Evolutionary conservation across 2,888 invertebrate genomes (phyloP), one percentile per base, ranked within the genome.

Genomic region (Myopa tessellatipennis): DNA sequence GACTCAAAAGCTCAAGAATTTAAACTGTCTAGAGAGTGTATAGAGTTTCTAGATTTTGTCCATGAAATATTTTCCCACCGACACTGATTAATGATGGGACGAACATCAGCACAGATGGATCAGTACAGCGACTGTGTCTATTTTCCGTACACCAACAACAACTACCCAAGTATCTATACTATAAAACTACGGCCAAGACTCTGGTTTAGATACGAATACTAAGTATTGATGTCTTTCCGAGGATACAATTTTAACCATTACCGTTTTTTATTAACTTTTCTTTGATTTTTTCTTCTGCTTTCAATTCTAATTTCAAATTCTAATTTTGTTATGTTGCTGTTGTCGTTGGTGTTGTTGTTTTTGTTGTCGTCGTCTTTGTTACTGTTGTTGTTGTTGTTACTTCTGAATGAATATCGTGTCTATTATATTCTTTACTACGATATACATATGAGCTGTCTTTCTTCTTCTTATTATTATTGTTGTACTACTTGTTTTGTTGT

Each of bases 51-150:
- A 26, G 26, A 26, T 1, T 26, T 26, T 26, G 70, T 55, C 26
- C 52, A 36, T 73, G 73, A 73, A 73, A 73, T 73, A 73, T 73
- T 73, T 73, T 73, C 73, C 73, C 73, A 73, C 18, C 73, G 73
- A 73, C 73, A 73, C 38, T 73, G 73, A 73, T 73, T 61, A 73
- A 73, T 73, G 73, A 73, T 73, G 61, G 50, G 26, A 1, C 61
- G 34, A 73, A 73, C 61, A 61, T 26, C 26, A 26, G 18, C 50
- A 16, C 70, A 63, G 63, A 63, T 5, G 63, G 18, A 63, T 12
- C 10, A 50, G 50, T 14, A 26, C 26, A 26, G 26, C 26, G 26
- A 26, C 26, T 26, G 1, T 26, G 26, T 26, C 26, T 26, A 26
- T 26, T 26, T 26, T 26, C 26, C 26, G 26, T 26, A 26, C 26